Percentiles rank a stretch among this genome's conserved stretches.
Conservation (phyloP, 2,888 invertebrate genomes). For the Fragum fragum region DNA sequence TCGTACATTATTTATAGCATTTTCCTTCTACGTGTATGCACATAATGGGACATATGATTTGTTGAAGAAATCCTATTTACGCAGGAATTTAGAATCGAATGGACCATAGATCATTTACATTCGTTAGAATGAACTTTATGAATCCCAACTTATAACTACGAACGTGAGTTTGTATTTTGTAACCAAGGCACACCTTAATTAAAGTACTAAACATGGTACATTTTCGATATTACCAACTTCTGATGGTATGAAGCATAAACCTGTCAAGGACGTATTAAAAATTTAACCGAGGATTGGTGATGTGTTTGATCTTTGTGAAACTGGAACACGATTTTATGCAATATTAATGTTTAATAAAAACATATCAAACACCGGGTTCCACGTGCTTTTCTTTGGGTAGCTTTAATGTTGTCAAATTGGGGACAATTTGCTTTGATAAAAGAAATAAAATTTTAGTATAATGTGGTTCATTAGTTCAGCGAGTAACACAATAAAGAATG, state of each 20-base stretch:
- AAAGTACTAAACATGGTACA: background rate
- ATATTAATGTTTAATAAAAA: slow-evolving; percentile 23
- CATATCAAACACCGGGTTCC: slow-evolving; percentile 7
- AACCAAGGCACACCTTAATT: slow-evolving; percentile 3
- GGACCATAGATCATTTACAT: no score
- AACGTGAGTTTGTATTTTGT: no score
- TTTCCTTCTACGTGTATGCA: no score
- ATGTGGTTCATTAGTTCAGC: slow-evolving; percentile 6
- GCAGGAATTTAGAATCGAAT: no score
- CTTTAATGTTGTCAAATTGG: slow-evolving; percentile 2
- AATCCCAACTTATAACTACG: no score
- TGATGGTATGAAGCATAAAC: slow-evolving; percentile 10
- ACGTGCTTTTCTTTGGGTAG: background rate
- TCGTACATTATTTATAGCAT: no score
- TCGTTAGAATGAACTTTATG: no score
- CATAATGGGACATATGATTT: no score
- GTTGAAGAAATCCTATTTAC: no score
- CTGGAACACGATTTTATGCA: slow-evolving; percentile 27
- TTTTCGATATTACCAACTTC: slow-evolving; percentile 17
- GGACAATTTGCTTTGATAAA: slow-evolving; percentile 6
- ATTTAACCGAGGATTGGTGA: background rate
- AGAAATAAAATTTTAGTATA: background rate
- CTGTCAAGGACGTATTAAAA: slow-evolving; percentile 20
- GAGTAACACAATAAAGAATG: background rate
- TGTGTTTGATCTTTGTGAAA: slow-evolving; percentile 8